Conservation (phyloP, 1,140 invertebrate species). For the Tetramorium alpestre region DNA sequence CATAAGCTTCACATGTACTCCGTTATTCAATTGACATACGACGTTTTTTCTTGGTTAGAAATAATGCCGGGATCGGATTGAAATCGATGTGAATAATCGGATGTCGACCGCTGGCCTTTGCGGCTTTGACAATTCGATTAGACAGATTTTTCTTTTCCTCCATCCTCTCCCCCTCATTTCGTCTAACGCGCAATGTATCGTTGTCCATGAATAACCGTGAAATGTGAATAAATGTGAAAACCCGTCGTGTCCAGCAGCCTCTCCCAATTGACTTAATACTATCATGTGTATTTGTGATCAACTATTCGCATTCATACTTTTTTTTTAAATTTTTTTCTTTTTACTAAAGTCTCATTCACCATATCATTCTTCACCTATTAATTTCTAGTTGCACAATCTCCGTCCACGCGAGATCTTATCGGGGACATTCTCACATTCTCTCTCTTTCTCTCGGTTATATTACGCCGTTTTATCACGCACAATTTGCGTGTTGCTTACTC, state of each 20-base stretch:
- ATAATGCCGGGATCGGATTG: background rate
- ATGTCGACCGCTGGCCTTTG: slow-evolving; percentile 71
- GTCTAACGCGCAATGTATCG: slow-evolving; percentile 16
- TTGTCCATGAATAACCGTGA: slow-evolving; percentile 50
- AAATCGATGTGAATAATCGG: slow-evolving; percentile 32
- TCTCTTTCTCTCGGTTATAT: slow-evolving; percentile 50
- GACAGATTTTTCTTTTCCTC: background rate
- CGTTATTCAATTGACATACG: slow-evolving; percentile 49
- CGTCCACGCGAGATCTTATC: slow-evolving; percentile 19
- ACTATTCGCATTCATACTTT: slow-evolving; percentile 63
- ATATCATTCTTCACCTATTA: slow-evolving; percentile 62
- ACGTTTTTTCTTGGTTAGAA: background rate
- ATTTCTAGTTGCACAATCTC: slow-evolving; percentile 61
- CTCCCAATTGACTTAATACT: slow-evolving; percentile 80
- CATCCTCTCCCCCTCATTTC: background rate
- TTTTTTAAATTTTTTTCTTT: background rate
- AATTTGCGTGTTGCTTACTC: slow-evolving; percentile 37
- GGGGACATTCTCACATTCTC: background rate
- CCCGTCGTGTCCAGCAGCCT: slow-evolving; percentile 60
- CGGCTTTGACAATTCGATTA: slow-evolving; percentile 37
- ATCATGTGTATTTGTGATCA: slow-evolving; percentile 72
- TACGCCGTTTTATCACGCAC: slow-evolving; percentile 61
- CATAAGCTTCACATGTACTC: slow-evolving; percentile 33
- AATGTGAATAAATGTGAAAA: slow-evolving; percentile 44
- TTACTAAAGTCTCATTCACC: slow-evolving; percentile 54